Evolutionary conservation across 1,140 invertebrate genomes (phyloP).

Genomic region (Eciton burchellii): DNA sequence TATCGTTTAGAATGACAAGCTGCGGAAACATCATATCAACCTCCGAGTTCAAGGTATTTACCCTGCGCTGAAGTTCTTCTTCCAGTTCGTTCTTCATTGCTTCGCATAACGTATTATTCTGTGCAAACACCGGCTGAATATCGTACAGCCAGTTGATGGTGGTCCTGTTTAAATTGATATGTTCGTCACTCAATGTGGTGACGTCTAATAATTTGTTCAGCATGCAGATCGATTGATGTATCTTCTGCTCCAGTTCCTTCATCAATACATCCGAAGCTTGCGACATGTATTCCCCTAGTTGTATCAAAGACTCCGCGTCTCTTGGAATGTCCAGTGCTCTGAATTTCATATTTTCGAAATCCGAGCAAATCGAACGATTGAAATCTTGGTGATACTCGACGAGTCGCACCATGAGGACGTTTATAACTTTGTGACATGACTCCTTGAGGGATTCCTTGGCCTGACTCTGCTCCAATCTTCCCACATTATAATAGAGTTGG

Average conservation of each 20-base stretch:
- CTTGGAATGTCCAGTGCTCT: conserved; percentile 82
- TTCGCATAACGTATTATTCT: conserved; percentile 86
- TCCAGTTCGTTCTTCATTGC: conserved; percentile 88
- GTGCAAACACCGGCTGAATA: conserved; percentile 85
- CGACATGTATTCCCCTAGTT: conserved; percentile 84
- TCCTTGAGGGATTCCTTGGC: conserved; percentile 77
- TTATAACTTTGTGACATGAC: conserved; percentile 69
- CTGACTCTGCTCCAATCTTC: conserved; percentile 75
- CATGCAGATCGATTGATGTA: conserved; percentile 80
- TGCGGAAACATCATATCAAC: conserved; percentile 87
- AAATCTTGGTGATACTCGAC: conserved; percentile 76
- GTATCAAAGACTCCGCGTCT: conserved; percentile 84
- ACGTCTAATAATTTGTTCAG: conserved; percentile 82
- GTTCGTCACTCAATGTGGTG: conserved; percentile 80
- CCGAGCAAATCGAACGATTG: conserved; percentile 77
- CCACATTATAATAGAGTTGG: conserved; percentile 77
- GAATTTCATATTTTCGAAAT: conserved; percentile 78
- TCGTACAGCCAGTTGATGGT: conserved; percentile 85
- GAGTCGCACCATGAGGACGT: conserved; percentile 74
- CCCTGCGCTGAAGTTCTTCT: conserved; percentile 86
- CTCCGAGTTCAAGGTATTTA: conserved; percentile 86
- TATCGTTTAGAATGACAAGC: conserved; percentile 82
- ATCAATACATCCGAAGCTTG: conserved; percentile 81
- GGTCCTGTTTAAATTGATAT: conserved; percentile 82
- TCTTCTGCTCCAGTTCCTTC: conserved; percentile 79